A percentile compares a stretch with the other conserved stretches of the same genome.
phyloP scores from a whole-genome alignment of 2,888 invertebrate genomes.

The Nematopogon swammerdamellus region DNA sequence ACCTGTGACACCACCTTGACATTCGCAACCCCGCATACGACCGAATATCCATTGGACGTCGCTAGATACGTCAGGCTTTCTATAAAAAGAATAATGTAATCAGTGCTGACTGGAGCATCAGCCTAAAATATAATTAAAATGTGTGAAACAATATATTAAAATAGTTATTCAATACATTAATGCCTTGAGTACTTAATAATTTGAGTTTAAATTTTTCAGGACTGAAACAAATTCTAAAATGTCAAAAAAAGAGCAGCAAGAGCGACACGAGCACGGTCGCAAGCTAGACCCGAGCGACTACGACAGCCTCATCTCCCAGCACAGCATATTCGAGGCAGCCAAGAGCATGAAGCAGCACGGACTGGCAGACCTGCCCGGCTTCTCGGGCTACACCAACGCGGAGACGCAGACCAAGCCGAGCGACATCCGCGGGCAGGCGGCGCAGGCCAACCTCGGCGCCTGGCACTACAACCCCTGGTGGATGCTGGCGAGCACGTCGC shows the following conservation, averaged over 20 bases:
- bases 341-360: constrained; percentile 37
- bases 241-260: constrained; percentile 49
- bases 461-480: constrained; percentile 56
- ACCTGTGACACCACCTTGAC: no score
- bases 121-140: no score
- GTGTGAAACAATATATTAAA: no score
- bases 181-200: no score
- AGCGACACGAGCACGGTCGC: constrained; percentile 34
- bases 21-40: no score
- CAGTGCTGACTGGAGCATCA: no score
- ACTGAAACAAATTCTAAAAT: constrained; percentile 19
- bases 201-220: constrained; percentile 7
- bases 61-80: no score
- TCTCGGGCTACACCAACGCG: constrained; percentile 50
- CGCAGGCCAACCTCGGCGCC: constrained; percentile 36
- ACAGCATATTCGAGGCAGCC: constrained; percentile 46
- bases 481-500: constrained; percentile 51
- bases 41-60: no score
- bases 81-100: no score
- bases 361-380: constrained; percentile 33
- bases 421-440: constrained; percentile 36
- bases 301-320: constrained; percentile 47
- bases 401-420: constrained; percentile 51
- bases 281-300: constrained; percentile 48
- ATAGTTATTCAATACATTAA: no score